Base-by-base conservation (phyloP, 2,888 invertebrate genomes). In the Cheilosia urbana region DNA sequence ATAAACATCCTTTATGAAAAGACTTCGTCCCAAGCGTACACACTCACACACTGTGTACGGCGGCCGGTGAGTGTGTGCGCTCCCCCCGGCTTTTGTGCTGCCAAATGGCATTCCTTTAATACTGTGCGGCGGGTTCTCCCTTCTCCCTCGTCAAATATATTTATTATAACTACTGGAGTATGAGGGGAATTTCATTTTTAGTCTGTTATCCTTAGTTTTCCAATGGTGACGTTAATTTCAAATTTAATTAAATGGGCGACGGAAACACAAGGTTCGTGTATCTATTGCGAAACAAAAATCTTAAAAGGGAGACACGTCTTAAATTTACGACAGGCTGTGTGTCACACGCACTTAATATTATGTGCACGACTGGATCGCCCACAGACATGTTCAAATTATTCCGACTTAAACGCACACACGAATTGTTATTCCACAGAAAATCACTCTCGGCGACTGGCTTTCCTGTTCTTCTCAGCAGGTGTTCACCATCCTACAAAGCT, bases 1-100 rank as follows among this genome's bases (percentile, higher is more conserved):
- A 37, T 37, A 13, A 37, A 66, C 40, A 66, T 53, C 42, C 45
- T 55, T 69, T 47, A 69, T 47, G 68, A 57, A 57, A 45, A 45
- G 34, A 15, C 27, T 55, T 6, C 42, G 30, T 30, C 30, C 42
- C 27, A 45, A 55, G 19, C n/a, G n/a, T n/a, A n/a, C n/a, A n/a
- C n/a, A n/a, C n/a, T n/a, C n/a, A n/a, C n/a, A n/a, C n/a, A 45
- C 42, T 4, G n/a, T 6, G 15, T 6, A 15, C 15, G 45, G 45
- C 45, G 45, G 45, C 45, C 17, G 5, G 15, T 3, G 6, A 4
- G n/a, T 49, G 21, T 21, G 40, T 42, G 3, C 5, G 40, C 24
- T 34, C 11, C 34, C 34, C 9, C 37, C 13, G 13, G 21, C n/a
- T 15, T 11, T 17, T 51, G 65, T 51, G n/a, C 45, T 27, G 27